Evolutionary conservation across 2,888 invertebrate species (phyloP), one percentile per base, ranked within the genome.

Genomic region (Chromoteleia sp.): DNA sequence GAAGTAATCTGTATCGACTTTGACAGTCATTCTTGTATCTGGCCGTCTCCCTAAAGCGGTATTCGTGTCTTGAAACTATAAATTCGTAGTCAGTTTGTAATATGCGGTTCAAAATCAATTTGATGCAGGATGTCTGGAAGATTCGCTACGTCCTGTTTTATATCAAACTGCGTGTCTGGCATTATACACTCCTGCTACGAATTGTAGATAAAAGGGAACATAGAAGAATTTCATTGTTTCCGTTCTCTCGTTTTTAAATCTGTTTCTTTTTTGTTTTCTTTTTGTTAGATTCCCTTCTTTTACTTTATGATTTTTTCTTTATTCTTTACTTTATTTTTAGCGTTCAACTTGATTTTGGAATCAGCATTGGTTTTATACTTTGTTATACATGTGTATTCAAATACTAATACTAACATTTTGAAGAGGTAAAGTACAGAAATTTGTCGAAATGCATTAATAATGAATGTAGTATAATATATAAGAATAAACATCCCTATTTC

Each of bases 1-100:
- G 25, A 48, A 12, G 12, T 54, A 83, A 88, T 84, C 86, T 78
- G 83, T 88, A 88, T 86, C 86, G 83, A 83, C 85, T 88, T 88
- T 88, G 61, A 84, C 81, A 86, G 79, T 87, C 81, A 83, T 83
- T 86, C 83, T 85, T 85, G 84, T 89, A 89, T 91, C 89, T 91
- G 91, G 91, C 91, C 91, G 90, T 91, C 91, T 91, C 91, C 91
- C 91, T 91, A 88, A 91, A 91, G 91, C 89, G 89, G 89, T 91
- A 90, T 89, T 89, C 87, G 88, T 90, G 81, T 74, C 81, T 77
- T 70, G 73, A 67, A 75, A 68, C 61, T 70, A 67, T 56, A 65
- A 77, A 67, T 78, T 68, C 67, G 30, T 68, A 61, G 77, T 77
- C 73, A 41, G 54, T 68, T 81, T 71, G 54, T 48, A 71, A 81